A percentile compares a stretch with the other conserved stretches of the same genome.
Evolutionary conservation across 1,140 invertebrate species (phyloP).

Genomic region (Drosophila pallidifrons): DNA sequence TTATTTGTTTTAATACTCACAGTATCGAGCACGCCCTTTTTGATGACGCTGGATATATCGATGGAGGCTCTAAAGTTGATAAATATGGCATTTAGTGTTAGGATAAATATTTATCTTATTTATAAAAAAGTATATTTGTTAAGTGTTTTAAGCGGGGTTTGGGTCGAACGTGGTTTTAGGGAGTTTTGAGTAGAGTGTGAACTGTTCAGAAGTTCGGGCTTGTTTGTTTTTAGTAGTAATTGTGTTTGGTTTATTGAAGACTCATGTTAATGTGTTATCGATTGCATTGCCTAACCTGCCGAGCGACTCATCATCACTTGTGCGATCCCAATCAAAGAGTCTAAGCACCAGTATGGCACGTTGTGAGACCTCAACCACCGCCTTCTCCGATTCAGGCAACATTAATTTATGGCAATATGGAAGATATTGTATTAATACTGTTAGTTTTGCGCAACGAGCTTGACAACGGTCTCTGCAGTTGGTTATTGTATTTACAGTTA

Average conservation of each 20-base stretch:
- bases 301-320: conserved; percentile 91
- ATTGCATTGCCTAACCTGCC: conserved; percentile 89
- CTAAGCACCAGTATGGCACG: conserved; percentile 85
- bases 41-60: conserved; percentile 89
- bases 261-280: conserved; percentile 28
- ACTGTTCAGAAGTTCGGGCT: conserved; percentile 15
- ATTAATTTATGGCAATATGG: conserved; percentile 55
- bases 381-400: conserved; percentile 65
- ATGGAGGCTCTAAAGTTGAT: conserved; percentile 87
- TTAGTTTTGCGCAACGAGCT: conserved; percentile 49
- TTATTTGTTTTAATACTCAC: conserved; percentile 85
- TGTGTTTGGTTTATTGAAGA: conserved; percentile 14
- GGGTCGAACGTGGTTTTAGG: conserved; percentile 12
- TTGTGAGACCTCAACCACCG: conserved; percentile 85
- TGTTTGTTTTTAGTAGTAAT: conserved; percentile 6
- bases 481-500: conserved; percentile 38
- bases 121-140: conserved; percentile 18
- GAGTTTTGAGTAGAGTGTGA: conserved; percentile 7
- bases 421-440: conserved; percentile 70
- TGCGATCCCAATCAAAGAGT: conserved; percentile 93
- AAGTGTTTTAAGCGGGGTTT: conserved; percentile 40
- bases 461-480: conserved; percentile 36
- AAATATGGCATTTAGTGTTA: conserved; percentile 21
- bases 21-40: conserved; percentile 89
- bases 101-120: background rate